Percentiles rank a stretch among this genome's conserved stretches.
Conservation (phyloP, 2,797 vertebrate genomes). For the Micromesistius poutassou region DNA sequence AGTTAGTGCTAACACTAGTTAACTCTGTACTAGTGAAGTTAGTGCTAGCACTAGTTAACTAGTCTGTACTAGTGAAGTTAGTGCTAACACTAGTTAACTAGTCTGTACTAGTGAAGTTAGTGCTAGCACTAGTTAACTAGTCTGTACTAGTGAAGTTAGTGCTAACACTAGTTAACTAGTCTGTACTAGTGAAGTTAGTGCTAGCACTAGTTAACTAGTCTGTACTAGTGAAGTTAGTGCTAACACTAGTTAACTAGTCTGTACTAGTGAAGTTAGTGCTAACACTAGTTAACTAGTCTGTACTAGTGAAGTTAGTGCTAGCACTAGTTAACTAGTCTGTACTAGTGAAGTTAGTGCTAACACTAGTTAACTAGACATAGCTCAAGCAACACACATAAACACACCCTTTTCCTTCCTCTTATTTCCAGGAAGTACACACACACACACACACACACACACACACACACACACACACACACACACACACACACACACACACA, state of each 20-base stretch:
- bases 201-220: slow-evolving; percentile 5
- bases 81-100: background rate
- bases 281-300: slow-evolving; percentile 3
- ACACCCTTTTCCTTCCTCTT: too few relatives aligned
- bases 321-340: slow-evolving; percentile 5
- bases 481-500: slow-evolving; percentile 7
- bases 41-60: background rate
- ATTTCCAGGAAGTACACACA: too few relatives aligned
- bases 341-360: too few relatives aligned
- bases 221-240: too few relatives aligned
- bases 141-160: too few relatives aligned
- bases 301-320: too few relatives aligned
- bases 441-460: slow-evolving; percentile 2
- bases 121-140: slow-evolving; percentile 1
- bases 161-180: slow-evolving; percentile 1
- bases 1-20: too few relatives aligned
- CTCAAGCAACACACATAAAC: background rate
- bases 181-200: too few relatives aligned
- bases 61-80: background rate
- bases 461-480: background rate
- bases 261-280: too few relatives aligned
- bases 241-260: slow-evolving; percentile 3
- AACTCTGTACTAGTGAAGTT: background rate
- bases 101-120: background rate
- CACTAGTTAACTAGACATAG: slow-evolving; percentile 16